phyloP scores from a whole-genome alignment of 2,888 invertebrate genomes.

The Sphaerophoria taeniata region DNA sequence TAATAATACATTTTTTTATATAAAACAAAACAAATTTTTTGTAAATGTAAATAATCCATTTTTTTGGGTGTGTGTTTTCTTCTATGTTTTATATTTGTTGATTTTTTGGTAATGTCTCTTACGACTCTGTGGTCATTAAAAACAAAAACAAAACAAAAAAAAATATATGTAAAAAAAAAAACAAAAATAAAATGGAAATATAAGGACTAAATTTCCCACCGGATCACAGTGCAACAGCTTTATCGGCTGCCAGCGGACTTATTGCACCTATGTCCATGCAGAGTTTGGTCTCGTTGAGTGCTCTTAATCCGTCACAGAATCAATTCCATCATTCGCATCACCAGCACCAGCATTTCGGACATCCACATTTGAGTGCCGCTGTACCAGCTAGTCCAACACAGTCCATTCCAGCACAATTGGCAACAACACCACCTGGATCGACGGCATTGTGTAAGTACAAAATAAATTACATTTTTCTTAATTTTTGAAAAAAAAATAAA shows the following conservation, averaged over 20 bases:
- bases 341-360: constrained; percentile 70
- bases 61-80: constrained; percentile 83
- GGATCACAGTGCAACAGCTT: constrained; percentile 82
- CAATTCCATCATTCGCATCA: constrained; percentile 70
- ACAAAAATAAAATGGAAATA: constrained; percentile 80
- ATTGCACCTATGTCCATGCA: constrained; percentile 93
- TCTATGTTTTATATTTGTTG: constrained; percentile 83
- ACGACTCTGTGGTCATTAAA: constrained; percentile 83
- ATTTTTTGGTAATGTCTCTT: constrained; percentile 83
- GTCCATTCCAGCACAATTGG: constrained; percentile 77
- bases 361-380: constrained; percentile 73
- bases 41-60: constrained; percentile 83
- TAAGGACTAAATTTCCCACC: constrained; percentile 83
- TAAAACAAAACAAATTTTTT: constrained; percentile 76
- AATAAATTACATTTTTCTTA: not conserved
- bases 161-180: constrained; percentile 75
- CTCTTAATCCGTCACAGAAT: constrained; percentile 76
- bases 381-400: constrained; percentile 83
- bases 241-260: constrained; percentile 83
- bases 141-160: constrained; percentile 76
- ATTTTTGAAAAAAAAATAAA: not conserved
- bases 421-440: constrained; percentile 79
- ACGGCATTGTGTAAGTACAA: constrained; percentile 82
- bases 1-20: constrained; percentile 76
- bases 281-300: constrained; percentile 91